phyloP scores from a whole-genome alignment of 2,797 vertebrate species.

The Phrynocephalus vlangalii region DNA sequence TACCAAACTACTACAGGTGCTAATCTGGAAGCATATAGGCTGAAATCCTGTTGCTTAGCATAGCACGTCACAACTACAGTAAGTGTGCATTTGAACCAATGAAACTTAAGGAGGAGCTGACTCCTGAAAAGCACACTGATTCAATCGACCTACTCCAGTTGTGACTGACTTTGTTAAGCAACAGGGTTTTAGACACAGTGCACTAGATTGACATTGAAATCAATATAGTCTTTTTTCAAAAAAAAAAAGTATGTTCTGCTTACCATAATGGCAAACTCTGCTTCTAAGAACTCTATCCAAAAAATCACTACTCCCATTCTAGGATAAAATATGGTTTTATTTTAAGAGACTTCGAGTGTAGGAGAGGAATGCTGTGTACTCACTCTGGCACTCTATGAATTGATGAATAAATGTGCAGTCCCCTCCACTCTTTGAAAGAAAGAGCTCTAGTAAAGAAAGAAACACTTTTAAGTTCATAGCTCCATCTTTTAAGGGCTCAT shows the following conservation, averaged over 20 bases:
- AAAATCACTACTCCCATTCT: conserved; percentile 29
- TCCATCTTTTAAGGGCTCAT: conserved; percentile 58
- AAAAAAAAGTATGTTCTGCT: conserved; percentile 6
- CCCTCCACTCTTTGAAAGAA: conserved; percentile 96
- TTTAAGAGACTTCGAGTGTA: conserved; percentile 66
- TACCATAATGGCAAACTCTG: neutral
- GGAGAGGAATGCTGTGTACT: conserved; percentile 88
- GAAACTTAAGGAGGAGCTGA: too few species aligned
- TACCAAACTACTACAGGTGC: neutral
- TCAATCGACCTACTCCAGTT: too few species aligned
- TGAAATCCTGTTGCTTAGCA: neutral
- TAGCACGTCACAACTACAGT: too few species aligned
- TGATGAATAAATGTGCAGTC: conserved; percentile 96
- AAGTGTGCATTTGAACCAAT: too few species aligned
- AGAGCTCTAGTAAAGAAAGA: conserved; percentile 96
- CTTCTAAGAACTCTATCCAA: neutral
- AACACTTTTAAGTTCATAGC: conserved; percentile 81
- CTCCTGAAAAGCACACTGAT: too few species aligned
- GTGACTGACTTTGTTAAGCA: too few species aligned
- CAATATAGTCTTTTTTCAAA: neutral
- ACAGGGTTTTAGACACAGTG: neutral
- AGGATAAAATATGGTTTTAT: conserved; percentile 4
- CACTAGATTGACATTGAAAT: conserved; percentile 22
- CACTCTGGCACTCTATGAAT: conserved; percentile 96
- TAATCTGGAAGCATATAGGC: neutral